phyloP scores from a whole-genome alignment of 1,140 invertebrate species.

The Platyscapa corneri region DNA sequence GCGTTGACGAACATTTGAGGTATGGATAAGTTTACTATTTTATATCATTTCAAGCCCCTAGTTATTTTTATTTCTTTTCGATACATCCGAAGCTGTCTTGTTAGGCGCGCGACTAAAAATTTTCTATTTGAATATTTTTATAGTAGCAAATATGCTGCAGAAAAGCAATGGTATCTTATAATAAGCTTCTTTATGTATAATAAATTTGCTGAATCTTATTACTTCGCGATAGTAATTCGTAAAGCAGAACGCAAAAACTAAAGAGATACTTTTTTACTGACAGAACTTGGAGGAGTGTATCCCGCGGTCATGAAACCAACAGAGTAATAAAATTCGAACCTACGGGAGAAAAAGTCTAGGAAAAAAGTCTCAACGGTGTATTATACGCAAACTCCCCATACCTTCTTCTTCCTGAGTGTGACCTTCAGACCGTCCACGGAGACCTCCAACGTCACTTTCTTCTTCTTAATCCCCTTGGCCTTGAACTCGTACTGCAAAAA shows the following conservation, averaged over 20 bases:
- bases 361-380: slow-evolving; percentile 4
- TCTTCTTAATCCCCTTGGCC: slow-evolving; percentile 97
- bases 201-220: neutral
- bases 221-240: neutral
- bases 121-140: neutral
- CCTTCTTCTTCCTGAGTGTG: slow-evolving; percentile 86
- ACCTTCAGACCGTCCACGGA: slow-evolving; percentile 96
- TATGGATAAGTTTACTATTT: neutral
- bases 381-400: slow-evolving; percentile 48
- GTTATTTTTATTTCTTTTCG: neutral
- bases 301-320: neutral
- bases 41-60: neutral
- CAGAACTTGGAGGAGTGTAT: neutral
- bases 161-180: neutral
- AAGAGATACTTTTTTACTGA: neutral
- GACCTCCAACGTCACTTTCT: slow-evolving; percentile 95
- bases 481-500: slow-evolving; percentile 97
- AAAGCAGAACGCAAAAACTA: neutral
- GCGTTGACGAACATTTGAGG: neutral
- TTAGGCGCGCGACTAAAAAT: neutral
- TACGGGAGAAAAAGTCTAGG: neutral
- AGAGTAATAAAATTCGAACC: neutral
- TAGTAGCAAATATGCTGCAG: neutral
- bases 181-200: neutral
- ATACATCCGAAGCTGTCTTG: neutral